These are phyloP conservation scores for Oreochromis spilurus DNA, from an alignment of 2,113 vertebrate genomes.

Conservation along the genomic window DNA sequence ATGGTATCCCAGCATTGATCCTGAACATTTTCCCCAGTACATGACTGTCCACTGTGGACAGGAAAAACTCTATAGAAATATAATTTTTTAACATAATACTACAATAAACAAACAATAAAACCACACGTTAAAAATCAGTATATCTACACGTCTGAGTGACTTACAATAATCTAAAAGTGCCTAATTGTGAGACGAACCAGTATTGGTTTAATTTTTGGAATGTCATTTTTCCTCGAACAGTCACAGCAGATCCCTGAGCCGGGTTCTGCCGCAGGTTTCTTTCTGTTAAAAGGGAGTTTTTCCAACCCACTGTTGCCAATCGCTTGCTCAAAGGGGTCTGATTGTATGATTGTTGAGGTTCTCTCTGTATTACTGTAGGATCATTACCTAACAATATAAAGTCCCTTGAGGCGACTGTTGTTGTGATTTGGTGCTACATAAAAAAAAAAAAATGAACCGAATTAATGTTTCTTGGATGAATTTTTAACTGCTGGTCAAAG, in stretches of 20 bases:
- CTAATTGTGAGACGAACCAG: neutral
- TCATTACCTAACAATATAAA: neutral
- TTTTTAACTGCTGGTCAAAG: too few species aligned
- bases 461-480: neutral
- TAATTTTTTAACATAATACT: neutral
- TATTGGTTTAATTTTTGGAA: neutral
- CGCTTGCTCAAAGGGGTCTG: neutral
- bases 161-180: neutral
- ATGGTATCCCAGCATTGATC: neutral
- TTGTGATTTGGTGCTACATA: neutral
- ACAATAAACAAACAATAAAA: neutral
- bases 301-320: neutral
- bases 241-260: neutral
- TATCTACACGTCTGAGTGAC: neutral
- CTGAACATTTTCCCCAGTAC: neutral
- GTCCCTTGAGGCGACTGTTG: neutral
- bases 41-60: neutral
- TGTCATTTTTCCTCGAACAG: neutral
- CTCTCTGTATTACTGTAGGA: neutral
- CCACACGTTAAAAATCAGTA: neutral
- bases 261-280: neutral
- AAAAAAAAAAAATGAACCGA: neutral
- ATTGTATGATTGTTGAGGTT: neutral
- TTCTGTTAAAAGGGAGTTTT: neutral
- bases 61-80: neutral